Percentiles rank a stretch among this genome's conserved stretches.
Evolutionary conservation across 2,797 vertebrate genomes (phyloP).

Genomic region (Tinamus major): DNA sequence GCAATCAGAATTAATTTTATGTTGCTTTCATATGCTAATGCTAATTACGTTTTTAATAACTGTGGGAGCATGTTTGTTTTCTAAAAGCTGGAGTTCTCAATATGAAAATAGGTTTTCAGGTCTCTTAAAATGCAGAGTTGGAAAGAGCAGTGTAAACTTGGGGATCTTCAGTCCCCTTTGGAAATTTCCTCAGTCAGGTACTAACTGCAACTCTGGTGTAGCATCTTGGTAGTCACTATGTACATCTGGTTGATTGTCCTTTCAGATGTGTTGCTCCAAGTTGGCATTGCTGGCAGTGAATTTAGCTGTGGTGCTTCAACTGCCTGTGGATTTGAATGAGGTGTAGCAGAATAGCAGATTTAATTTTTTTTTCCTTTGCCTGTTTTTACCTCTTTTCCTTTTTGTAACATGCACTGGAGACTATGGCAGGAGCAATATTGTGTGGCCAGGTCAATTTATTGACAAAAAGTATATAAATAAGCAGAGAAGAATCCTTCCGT

Average conservation of each 20-base stretch:
- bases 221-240: fast-evolving
- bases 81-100: not conserved
- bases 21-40: not conserved
- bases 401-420: not conserved
- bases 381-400: not conserved
- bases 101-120: not conserved
- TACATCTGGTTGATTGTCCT: not conserved
- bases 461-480: not conserved
- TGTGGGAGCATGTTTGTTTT: not conserved
- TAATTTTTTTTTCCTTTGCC: fast-evolving
- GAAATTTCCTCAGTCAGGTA: not conserved
- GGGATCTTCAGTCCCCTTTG: not conserved
- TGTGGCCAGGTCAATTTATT: not conserved
- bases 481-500: not conserved
- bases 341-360: fast-evolving
- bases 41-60: not conserved
- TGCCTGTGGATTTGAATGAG: not conserved
- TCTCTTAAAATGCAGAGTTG: not conserved
- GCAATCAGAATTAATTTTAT: not conserved
- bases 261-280: not conserved
- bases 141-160: not conserved
- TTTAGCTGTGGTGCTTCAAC: not conserved
- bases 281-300: not conserved
- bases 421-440: not conserved
- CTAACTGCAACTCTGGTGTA: not conserved